Evolutionary conservation across 2,797 vertebrate genomes (phyloP), one percentile per base, ranked within the genome.

Genomic region (Cynodonichthys magdalenae): DNA sequence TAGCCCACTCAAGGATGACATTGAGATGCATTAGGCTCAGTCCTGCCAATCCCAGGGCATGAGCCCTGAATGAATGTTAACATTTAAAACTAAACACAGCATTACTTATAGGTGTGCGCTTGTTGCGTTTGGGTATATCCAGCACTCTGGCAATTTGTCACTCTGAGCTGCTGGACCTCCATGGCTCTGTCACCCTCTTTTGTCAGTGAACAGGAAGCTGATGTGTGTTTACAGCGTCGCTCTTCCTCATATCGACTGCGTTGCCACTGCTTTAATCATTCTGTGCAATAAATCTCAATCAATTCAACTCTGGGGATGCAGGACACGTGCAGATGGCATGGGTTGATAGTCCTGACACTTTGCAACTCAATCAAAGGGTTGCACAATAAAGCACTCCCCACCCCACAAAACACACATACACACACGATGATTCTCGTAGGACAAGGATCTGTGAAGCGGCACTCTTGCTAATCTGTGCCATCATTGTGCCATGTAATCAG

Each of bases 211-310:
- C 85, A 83, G 83, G 81, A 85, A 84, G 72, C 80, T 66, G 80
- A 79, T 63, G 78, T 36, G 80, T 75, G 72, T 77, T 80, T 64
- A 29, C 71, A 59, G 78, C 72, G 63, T 69, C 44, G 6, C 74
- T 78, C 54, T 58, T 65, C 56, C 74, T 71, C 6, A 19, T 80
- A 86, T 89, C 65, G 80, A 90, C 89, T 67, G 20, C 1, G 64
- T 75, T 69, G 71, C 76, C 66, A 56, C 47, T 63, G 65, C 83
- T 83, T 86, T 85, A 84, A 90, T 90, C 87, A 86, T 80, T 74
- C 80, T 79, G 80, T 80, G 86, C 82, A 78, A 89, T 87, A 86
- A 87, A 90, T 92, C 86, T 91, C 85, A 88, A 88, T 91, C 85
- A 85, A 77, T 81, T 73, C 77, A 15, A 77, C 66, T 6, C 42